A percentile compares a stretch with the other conserved stretches of the same genome.
Conservation (phyloP, 2,113 vertebrate species). For the Zosterops borbonicus region DNA sequence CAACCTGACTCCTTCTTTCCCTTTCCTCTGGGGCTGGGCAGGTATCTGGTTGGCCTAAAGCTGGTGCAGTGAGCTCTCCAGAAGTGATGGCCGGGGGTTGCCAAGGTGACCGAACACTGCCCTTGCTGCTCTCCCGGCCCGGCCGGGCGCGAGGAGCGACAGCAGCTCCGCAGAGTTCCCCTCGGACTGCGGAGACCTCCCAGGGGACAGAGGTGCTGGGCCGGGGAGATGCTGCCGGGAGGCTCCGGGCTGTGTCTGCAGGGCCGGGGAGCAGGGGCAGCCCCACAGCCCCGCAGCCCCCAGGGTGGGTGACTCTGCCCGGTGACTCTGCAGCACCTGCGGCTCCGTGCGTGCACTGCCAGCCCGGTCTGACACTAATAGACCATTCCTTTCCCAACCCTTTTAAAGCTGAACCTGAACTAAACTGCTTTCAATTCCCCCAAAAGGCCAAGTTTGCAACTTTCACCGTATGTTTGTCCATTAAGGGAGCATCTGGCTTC, state of each 20-base stretch:
- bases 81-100: background rate
- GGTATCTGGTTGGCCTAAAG: background rate
- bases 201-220: fast-evolving
- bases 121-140: background rate
- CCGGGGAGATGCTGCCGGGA: background rate
- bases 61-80: background rate
- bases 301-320: background rate
- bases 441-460: conserved; percentile 31
- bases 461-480: conserved; percentile 27
- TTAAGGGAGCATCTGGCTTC: conserved; percentile 41
- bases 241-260: fast-evolving
- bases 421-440: conserved; percentile 41
- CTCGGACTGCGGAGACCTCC: background rate
- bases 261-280: background rate
- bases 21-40: background rate
- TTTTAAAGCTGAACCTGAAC: conserved; percentile 23
- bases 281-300: fast-evolving
- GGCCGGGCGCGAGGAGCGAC: background rate
- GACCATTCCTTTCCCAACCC: background rate
- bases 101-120: background rate
- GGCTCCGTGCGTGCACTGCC: background rate
- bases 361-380: background rate
- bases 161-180: background rate
- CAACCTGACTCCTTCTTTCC: background rate
- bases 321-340: background rate